Evolutionary conservation across 1,140 invertebrate species (phyloP).

Genomic region (Drosophila eugracilis): DNA sequence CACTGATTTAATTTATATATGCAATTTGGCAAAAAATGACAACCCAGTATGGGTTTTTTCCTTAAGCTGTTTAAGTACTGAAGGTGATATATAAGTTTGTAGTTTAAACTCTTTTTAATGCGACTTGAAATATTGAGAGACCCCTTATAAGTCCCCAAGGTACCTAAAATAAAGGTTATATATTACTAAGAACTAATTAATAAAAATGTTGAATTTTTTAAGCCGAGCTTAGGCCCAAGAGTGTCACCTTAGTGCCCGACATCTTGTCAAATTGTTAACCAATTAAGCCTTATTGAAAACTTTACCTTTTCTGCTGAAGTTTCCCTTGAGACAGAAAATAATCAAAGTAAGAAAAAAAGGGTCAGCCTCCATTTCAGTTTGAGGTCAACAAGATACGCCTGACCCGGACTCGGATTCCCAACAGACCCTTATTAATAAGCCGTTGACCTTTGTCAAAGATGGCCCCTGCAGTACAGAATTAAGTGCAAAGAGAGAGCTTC

Average conservation of each 20-base stretch:
- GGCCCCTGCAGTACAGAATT: conserved; percentile 9
- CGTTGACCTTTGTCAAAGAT: conserved; percentile 41
- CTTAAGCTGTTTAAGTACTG: neutral
- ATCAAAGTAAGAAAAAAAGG: conserved; percentile 1
- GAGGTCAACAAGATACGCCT: neutral
- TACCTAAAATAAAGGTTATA: neutral
- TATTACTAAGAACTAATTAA: conserved; percentile 24
- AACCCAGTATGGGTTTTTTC: neutral
- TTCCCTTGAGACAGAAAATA: conserved; percentile 16
- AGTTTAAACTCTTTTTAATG: no score
- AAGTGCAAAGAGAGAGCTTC: conserved; percentile 7
- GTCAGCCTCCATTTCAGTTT: conserved; percentile 21
- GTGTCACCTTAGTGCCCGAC: conserved; percentile 27
- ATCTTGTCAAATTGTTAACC: conserved; percentile 48
- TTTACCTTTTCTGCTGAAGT: conserved; percentile 16
- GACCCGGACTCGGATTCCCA: conserved; percentile 5
- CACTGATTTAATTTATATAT: conserved; percentile 24
- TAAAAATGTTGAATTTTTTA: conserved; percentile 1
- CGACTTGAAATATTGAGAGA: no score
- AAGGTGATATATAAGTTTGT: no score
- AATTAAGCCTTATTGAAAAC: conserved; percentile 44
- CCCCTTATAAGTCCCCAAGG: no score
- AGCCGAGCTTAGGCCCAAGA: conserved; percentile 5
- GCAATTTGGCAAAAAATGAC: conserved; percentile 17
- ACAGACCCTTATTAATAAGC: conserved; percentile 36